Conservation (phyloP, 2,888 invertebrate species). For the Prosapia bicincta region DNA sequence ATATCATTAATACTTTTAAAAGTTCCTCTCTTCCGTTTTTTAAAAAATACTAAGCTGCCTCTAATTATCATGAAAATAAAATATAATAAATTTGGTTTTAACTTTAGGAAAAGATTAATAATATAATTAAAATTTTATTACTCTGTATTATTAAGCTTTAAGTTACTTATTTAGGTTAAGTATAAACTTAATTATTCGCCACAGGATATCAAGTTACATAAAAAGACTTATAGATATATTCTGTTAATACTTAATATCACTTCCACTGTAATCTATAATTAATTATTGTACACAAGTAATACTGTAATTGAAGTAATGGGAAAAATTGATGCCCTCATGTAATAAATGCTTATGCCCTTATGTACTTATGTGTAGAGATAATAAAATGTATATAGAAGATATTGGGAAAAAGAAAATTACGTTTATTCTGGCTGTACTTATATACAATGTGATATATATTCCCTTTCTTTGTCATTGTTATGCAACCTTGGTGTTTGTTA, state of each 20-base stretch:
- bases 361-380: slow-evolving; percentile 2
- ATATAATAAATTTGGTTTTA: not conserved
- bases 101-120: not conserved
- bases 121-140: not conserved
- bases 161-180: not conserved
- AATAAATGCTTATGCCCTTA: not conserved
- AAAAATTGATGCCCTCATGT: not conserved
- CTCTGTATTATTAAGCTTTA: not conserved
- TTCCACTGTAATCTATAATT: not conserved
- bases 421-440: slow-evolving; percentile 13
- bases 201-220: not conserved
- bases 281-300: not conserved
- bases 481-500: not conserved
- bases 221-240: not conserved
- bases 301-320: not conserved
- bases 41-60: not conserved
- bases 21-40: not conserved
- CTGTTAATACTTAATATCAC: not conserved
- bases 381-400: not conserved
- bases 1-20: slow-evolving; percentile 2
- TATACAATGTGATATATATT: slow-evolving; percentile 23
- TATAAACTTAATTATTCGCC: not conserved
- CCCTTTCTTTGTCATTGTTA: slow-evolving; percentile 24
- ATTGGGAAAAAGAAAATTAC: not conserved
- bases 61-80: not conserved